phyloP scores from a whole-genome alignment of 1,140 invertebrate genomes.

The Listronotus bonariensis region DNA sequence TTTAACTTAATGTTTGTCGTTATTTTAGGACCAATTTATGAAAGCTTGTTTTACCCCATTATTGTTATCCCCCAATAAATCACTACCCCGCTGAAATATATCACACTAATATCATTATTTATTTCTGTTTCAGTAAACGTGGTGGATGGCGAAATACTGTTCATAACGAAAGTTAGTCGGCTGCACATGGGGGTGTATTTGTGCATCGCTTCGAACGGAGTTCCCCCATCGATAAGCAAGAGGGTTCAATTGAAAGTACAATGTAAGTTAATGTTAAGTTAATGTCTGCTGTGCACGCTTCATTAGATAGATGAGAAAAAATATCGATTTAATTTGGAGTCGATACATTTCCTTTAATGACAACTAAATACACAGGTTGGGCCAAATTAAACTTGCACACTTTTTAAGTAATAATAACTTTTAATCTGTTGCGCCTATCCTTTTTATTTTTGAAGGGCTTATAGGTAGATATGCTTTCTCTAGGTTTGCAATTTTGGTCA shows the following conservation, averaged over 20 bases:
- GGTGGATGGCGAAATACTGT: constrained; percentile 81
- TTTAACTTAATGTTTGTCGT: too few relatives aligned
- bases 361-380: too few relatives aligned
- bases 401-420: too few relatives aligned
- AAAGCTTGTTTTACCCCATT: constrained; percentile 15
- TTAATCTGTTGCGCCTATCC: too few relatives aligned
- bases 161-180: constrained; percentile 84
- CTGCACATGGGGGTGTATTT: constrained; percentile 90
- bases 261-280: constrained; percentile 69
- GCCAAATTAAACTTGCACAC: too few relatives aligned
- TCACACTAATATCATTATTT: constrained; percentile 30
- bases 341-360: constrained; percentile 1
- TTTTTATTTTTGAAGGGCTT: too few relatives aligned
- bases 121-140: constrained; percentile 72
- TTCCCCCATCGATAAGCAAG: constrained; percentile 86
- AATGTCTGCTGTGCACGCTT: neutral
- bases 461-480: too few relatives aligned
- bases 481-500: too few relatives aligned
- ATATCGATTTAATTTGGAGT: neutral
- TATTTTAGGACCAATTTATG: too few relatives aligned
- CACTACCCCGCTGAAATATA: constrained; percentile 12
- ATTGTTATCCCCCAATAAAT: constrained; percentile 11
- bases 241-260: constrained; percentile 82
- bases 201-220: constrained; percentile 85
- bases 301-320: neutral